phyloP scores from a whole-genome alignment of 2,888 invertebrate genomes.

The Ditula angustiorana region DNA sequence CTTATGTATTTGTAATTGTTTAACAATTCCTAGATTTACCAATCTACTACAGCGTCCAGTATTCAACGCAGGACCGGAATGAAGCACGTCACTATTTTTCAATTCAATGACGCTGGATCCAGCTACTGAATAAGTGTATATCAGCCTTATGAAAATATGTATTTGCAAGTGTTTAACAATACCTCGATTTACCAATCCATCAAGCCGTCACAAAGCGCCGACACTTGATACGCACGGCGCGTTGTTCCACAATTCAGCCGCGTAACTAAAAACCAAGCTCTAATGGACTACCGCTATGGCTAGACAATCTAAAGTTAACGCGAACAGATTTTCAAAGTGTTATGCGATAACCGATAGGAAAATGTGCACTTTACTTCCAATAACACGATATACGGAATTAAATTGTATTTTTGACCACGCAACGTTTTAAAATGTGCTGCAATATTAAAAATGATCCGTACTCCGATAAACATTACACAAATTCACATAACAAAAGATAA shows the following conservation, averaged over 20 bases:
- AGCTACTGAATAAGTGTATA: too few relatives aligned
- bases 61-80: too few relatives aligned
- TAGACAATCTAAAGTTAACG: conserved; percentile 29
- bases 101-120: too few relatives aligned
- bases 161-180: conserved; percentile 1
- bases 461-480: background rate
- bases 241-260: conserved; percentile 78
- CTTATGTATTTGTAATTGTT: too few relatives aligned
- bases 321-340: conserved; percentile 21
- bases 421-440: background rate
- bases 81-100: too few relatives aligned
- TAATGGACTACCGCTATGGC: conserved; percentile 67
- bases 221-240: conserved; percentile 65
- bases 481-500: background rate
- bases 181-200: conserved; percentile 50
- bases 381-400: background rate
- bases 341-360: conserved; percentile 5
- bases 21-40: too few relatives aligned
- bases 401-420: background rate
- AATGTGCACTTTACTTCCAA: conserved; percentile 5
- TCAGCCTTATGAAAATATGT: background rate
- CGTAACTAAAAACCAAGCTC: conserved; percentile 66
- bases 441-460: too few relatives aligned
- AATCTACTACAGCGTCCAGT: too few relatives aligned
- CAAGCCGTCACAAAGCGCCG: conserved; percentile 50